These are phyloP conservation scores for Dendrocopos noguchii DNA, from an alignment of 2,113 vertebrate species.

Conservation along the genomic window DNA sequence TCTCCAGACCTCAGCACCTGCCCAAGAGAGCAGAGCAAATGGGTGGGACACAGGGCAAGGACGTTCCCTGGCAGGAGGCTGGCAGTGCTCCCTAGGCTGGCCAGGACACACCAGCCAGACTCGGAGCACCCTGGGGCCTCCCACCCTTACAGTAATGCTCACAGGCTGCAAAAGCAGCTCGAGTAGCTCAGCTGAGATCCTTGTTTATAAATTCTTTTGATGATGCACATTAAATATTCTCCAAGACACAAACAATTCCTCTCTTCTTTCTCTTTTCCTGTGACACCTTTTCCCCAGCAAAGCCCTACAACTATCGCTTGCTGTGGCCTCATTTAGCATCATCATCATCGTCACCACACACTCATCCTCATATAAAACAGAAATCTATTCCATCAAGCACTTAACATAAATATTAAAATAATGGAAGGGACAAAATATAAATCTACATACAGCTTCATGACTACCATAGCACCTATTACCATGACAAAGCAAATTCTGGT, in stretches of 20 bases:
- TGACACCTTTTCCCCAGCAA: slow-evolving; percentile 36
- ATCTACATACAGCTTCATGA: slow-evolving; percentile 80
- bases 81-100: not conserved
- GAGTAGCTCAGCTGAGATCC: slow-evolving; percentile 19
- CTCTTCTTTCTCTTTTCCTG: not conserved
- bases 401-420: slow-evolving; percentile 87
- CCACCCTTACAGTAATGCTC: not conserved
- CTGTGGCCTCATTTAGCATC: slow-evolving; percentile 55
- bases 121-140: rapidly evolving
- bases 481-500: slow-evolving; percentile 80
- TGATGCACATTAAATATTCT: slow-evolving; percentile 68
- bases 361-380: slow-evolving; percentile 73
- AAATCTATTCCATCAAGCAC: slow-evolving; percentile 77
- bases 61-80: not conserved
- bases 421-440: slow-evolving; percentile 75
- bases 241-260: slow-evolving; percentile 52
- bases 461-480: slow-evolving; percentile 81
- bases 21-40: not conserved
- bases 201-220: slow-evolving; percentile 20
- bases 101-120: not conserved
- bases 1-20: not conserved
- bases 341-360: slow-evolving; percentile 43
- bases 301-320: slow-evolving; percentile 67
- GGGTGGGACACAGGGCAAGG: rapidly evolving
- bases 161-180: not conserved